Percentiles rank a stretch among this genome's conserved stretches.
These are phyloP conservation scores for Aplodontia rufa DNA, from an alignment of 2,113 vertebrate genomes.

Conservation along the genomic window DNA sequence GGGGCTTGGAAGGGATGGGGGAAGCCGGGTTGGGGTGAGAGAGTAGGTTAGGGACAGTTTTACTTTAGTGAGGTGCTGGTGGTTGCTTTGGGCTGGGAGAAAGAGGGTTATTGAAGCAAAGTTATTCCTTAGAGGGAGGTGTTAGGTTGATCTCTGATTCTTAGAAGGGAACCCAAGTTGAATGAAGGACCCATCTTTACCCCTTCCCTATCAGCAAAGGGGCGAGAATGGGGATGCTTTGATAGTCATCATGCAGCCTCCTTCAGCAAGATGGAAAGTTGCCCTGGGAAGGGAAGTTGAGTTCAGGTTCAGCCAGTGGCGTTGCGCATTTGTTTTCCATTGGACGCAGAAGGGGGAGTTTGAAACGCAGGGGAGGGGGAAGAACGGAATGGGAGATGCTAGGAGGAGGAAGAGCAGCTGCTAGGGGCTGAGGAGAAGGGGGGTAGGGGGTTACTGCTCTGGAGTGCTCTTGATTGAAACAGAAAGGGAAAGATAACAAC, in stretches of 20 bases:
- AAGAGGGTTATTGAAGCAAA: constrained; percentile 18
- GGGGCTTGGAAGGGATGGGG: constrained; percentile 49
- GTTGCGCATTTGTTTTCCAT: constrained; percentile 71
- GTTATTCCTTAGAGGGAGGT: constrained; percentile 53
- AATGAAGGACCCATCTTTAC: constrained; percentile 29
- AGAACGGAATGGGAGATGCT: constrained; percentile 50
- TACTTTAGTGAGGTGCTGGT: constrained; percentile 16
- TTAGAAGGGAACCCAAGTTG: not conserved
- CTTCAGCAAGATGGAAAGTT: constrained; percentile 59
- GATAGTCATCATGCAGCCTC: not conserved
- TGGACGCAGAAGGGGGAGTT: constrained; percentile 61
- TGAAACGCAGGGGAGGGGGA: not conserved
- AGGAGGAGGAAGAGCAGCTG: constrained; percentile 71
- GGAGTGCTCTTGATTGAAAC: constrained; percentile 78
- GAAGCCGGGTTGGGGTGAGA: constrained; percentile 33
- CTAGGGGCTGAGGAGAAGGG: constrained; percentile 51
- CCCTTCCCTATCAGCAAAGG: not conserved
- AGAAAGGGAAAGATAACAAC: constrained; percentile 81
- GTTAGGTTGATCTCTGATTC: not conserved
- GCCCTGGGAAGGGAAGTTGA: constrained; percentile 67
- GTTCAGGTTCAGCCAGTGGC: constrained; percentile 67
- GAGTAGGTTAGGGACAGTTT: constrained; percentile 83
- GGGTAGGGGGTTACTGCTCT: constrained; percentile 57
- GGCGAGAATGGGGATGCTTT: not conserved
- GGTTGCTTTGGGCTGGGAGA: constrained; percentile 44